phyloP scores from a whole-genome alignment of 2,888 invertebrate genomes.

The Epirrhoe alternata region DNA sequence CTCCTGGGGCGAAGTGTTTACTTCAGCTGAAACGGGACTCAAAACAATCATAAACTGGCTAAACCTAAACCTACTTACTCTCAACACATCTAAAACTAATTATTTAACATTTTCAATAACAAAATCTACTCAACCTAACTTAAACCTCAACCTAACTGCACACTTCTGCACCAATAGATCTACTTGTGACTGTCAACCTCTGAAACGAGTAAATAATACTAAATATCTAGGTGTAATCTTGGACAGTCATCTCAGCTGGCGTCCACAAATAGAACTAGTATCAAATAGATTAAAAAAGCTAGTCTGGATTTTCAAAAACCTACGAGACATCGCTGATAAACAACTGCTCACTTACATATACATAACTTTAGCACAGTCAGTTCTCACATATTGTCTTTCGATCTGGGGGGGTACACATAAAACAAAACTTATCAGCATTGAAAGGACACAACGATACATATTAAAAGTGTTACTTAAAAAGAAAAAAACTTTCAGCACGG shows the following conservation, averaged over 20 bases:
- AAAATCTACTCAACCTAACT: background rate
- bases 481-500: too few species aligned
- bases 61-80: constrained; percentile 16
- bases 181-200: background rate
- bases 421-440: too few species aligned
- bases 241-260: constrained; percentile 15
- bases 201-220: constrained; percentile 2
- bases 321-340: too few species aligned
- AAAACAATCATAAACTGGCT: constrained; percentile 22
- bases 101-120: background rate
- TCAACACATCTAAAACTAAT: constrained; percentile 22
- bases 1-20: constrained; percentile 12
- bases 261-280: constrained; percentile 13
- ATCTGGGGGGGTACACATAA: too few species aligned
- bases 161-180: background rate
- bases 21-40: constrained; percentile 16
- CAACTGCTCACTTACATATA: too few species aligned
- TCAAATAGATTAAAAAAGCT: too few species aligned
- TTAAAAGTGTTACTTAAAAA: too few species aligned
- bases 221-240: constrained; percentile 23
- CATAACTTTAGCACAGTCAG: too few species aligned
- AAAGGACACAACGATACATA: too few species aligned
- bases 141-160: background rate
- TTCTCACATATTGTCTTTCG: too few species aligned
- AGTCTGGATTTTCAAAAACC: too few species aligned